These are phyloP conservation scores for Drosophila imparisetae DNA, from an alignment of 2,888 invertebrate species.

Conservation along the genomic window DNA sequence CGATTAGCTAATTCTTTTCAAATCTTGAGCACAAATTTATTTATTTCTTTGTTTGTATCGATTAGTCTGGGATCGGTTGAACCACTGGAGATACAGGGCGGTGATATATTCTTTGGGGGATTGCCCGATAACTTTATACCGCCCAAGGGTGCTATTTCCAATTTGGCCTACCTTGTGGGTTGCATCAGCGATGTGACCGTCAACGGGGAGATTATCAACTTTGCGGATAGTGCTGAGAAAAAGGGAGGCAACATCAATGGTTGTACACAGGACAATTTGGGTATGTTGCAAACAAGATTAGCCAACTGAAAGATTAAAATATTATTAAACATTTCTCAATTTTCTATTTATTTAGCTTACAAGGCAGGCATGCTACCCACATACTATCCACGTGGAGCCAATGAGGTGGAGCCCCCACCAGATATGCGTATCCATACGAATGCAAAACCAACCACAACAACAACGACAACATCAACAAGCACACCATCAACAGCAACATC, in stretches of 20 bases:
- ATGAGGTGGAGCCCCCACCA: constrained; percentile 55
- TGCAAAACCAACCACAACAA: constrained; percentile 20
- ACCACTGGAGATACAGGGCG: constrained; percentile 88
- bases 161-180: constrained; percentile 90
- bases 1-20: neutral
- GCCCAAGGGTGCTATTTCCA: constrained; percentile 86
- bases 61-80: constrained; percentile 86
- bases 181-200: constrained; percentile 97
- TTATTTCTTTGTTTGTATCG: constrained; percentile 83
- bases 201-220: constrained; percentile 92
- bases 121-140: constrained; percentile 88
- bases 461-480: constrained; percentile 67
- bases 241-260: constrained; percentile 87
- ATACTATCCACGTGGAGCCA: constrained; percentile 78
- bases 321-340: neutral
- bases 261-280: constrained; percentile 85
- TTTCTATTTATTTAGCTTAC: constrained; percentile 71
- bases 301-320: neutral
- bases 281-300: constrained; percentile 39
- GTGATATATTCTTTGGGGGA: constrained; percentile 94
- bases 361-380: constrained; percentile 71
- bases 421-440: constrained; percentile 6
- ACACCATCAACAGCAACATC: constrained; percentile 79
- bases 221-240: constrained; percentile 89
- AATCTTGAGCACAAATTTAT: neutral